phyloP scores from a whole-genome alignment of 2,113 vertebrate species.

The Riparia riparia region DNA sequence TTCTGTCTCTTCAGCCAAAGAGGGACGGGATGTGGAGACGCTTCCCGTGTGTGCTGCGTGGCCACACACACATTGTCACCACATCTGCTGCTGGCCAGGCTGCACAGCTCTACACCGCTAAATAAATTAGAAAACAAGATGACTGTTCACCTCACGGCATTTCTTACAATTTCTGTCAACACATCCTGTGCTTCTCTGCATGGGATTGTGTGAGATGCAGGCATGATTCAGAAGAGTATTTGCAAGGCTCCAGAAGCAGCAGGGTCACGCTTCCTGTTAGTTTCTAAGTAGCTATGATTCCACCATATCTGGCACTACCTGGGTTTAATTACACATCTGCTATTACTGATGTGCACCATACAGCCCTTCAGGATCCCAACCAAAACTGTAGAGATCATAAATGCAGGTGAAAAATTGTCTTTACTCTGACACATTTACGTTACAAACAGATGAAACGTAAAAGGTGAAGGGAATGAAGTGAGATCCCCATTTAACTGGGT shows the following conservation, averaged over 20 bases:
- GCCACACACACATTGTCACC: not conserved
- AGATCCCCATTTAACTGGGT: not conserved
- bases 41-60: not conserved
- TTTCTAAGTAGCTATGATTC: not conserved
- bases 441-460: not conserved
- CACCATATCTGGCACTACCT: not conserved
- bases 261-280: not conserved
- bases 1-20: conserved; percentile 29
- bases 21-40: not conserved
- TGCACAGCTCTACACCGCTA: not conserved
- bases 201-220: not conserved
- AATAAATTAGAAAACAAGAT: not conserved
- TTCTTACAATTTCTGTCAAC: not conserved
- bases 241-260: not conserved
- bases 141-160: not conserved
- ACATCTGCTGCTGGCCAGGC: not conserved
- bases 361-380: not conserved
- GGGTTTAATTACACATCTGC: not conserved
- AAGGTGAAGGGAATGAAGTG: not conserved
- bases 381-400: not conserved
- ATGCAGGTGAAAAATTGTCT: not conserved
- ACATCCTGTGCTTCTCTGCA: not conserved
- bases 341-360: not conserved
- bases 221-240: not conserved
- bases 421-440: not conserved